Percentiles rank a stretch among this genome's conserved stretches.
Evolutionary conservation across 2,113 vertebrate species (phyloP).

Genomic region (Aythya baeri): DNA sequence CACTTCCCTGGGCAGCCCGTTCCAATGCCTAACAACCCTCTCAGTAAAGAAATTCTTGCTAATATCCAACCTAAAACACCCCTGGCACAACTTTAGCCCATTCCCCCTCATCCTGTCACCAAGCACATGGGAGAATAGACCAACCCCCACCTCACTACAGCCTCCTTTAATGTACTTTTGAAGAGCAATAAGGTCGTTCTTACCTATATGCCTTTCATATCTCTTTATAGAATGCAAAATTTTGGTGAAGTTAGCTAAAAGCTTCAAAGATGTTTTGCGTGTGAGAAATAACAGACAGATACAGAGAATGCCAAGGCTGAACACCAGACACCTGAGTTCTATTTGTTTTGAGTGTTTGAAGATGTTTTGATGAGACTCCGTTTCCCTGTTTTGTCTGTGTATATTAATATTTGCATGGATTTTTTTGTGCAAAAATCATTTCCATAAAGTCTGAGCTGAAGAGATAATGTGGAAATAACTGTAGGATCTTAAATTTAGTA

Average conservation of each 20-base stretch:
- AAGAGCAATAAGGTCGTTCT: too few species aligned
- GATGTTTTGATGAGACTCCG: background rate
- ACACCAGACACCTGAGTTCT: background rate
- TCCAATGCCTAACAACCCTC: too few species aligned
- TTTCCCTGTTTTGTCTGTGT: background rate
- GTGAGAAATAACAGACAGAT: background rate
- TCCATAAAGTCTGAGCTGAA: background rate
- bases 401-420: background rate
- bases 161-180: too few species aligned
- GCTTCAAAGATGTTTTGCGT: background rate
- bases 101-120: too few species aligned
- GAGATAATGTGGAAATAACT: background rate
- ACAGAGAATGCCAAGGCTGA: background rate
- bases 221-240: background rate
- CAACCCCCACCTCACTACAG: too few species aligned
- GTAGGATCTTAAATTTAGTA: background rate
- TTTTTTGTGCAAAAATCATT: background rate
- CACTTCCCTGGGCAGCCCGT: too few species aligned
- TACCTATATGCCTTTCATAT: background rate
- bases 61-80: too few species aligned
- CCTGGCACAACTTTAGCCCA: too few species aligned
- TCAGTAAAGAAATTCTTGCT: too few species aligned
- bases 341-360: background rate
- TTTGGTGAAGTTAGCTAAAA: background rate
- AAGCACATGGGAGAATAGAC: too few species aligned